Evolutionary conservation across 2,113 vertebrate genomes (phyloP).

Genomic region (Erpornis zantholeuca): DNA sequence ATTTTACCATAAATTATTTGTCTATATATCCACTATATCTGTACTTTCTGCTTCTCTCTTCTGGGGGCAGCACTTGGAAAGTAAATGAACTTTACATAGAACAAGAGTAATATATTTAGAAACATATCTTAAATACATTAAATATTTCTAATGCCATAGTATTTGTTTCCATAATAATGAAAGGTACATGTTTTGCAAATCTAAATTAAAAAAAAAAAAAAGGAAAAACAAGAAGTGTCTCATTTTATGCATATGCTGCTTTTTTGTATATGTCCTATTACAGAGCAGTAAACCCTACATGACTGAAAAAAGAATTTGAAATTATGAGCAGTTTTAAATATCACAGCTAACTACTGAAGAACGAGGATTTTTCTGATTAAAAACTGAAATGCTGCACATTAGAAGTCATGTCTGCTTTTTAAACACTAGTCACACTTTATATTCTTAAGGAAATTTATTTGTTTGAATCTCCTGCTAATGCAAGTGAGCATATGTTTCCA

Average conservation of each 20-base stretch:
- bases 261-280: neutral
- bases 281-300: neutral
- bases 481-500: neutral
- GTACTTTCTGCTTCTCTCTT: neutral
- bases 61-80: neutral
- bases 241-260: neutral
- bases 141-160: neutral
- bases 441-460: neutral
- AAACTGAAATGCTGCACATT: neutral
- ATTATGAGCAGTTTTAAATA: neutral
- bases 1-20: neutral
- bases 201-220: neutral
- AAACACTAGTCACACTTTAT: neutral
- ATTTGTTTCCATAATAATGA: neutral
- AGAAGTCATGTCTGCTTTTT: neutral
- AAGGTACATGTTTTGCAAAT: neutral
- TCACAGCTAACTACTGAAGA: neutral
- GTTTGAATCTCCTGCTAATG: neutral
- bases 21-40: fast-evolving
- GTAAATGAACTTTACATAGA: neutral
- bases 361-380: neutral
- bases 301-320: neutral
- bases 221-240: neutral
- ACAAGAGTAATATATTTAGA: neutral
- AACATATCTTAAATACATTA: neutral